phyloP scores from a whole-genome alignment of 2,888 invertebrate genomes.

The Dendrolimus houi region DNA sequence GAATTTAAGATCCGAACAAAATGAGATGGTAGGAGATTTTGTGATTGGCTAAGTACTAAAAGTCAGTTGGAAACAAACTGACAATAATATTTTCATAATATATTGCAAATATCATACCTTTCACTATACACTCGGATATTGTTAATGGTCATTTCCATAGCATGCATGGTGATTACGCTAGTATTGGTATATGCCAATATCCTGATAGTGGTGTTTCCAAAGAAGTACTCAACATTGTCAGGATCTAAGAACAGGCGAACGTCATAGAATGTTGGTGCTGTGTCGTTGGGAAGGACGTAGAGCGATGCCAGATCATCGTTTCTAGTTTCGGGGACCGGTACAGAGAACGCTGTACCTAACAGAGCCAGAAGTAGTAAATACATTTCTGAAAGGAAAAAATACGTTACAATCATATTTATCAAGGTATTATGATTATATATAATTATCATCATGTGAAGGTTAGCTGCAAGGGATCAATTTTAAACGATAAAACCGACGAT shows the following conservation, averaged over 20 bases:
- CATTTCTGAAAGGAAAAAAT: slow-evolving; percentile 46
- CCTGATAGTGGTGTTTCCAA: slow-evolving; percentile 59
- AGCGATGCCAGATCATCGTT: slow-evolving; percentile 21
- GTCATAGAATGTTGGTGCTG: slow-evolving; percentile 71
- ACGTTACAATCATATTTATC: too few species aligned
- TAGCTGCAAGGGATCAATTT: too few species aligned
- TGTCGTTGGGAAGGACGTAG: slow-evolving; percentile 72
- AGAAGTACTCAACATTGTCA: slow-evolving; percentile 45
- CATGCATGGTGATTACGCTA: slow-evolving; percentile 54
- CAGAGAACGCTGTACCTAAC: slow-evolving; percentile 32
- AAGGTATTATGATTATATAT: too few species aligned
- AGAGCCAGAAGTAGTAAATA: slow-evolving; percentile 43
- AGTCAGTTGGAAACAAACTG: too few species aligned
- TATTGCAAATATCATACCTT: background rate
- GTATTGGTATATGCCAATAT: slow-evolving; percentile 36
- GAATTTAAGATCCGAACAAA: too few species aligned
- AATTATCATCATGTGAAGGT: too few species aligned
- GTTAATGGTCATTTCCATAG: slow-evolving; percentile 53
- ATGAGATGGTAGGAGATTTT: too few species aligned
- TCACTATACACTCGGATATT: slow-evolving; percentile 27
- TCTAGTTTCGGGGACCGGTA: slow-evolving; percentile 21
- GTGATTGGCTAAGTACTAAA: too few species aligned
- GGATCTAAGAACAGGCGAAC: slow-evolving; percentile 67
- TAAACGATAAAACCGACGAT: too few species aligned
- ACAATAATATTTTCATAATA: background rate